Evolutionary conservation across 2,113 vertebrate genomes (phyloP).

Genomic region (Nettapus auritus): DNA sequence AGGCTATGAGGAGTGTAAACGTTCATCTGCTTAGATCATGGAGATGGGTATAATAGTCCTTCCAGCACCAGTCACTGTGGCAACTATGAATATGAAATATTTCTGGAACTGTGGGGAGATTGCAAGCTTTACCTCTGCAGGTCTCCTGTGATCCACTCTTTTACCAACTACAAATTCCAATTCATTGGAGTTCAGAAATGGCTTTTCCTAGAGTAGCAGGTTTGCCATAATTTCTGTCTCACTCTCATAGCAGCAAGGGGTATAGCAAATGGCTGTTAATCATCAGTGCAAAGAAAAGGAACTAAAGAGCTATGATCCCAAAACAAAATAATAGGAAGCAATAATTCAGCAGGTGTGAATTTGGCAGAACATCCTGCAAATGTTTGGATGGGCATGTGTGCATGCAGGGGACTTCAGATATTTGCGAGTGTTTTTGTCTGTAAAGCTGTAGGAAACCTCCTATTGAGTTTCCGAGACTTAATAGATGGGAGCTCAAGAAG

Average conservation of each 20-base stretch:
- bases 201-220: neutral
- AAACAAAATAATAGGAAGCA: neutral
- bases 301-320: neutral
- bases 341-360: neutral
- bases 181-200: neutral
- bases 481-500: conserved; percentile 2
- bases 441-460: neutral
- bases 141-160: neutral
- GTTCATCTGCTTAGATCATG: neutral
- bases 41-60: neutral
- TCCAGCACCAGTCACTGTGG: neutral
- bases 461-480: neutral
- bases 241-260: neutral
- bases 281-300: conserved; percentile 1
- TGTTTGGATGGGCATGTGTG: neutral
- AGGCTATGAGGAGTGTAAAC: neutral
- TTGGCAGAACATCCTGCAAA: neutral
- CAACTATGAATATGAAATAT: neutral
- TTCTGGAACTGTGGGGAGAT: neutral
- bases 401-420: neutral
- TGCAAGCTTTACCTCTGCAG: neutral
- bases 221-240: conserved; percentile 19
- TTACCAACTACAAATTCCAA: neutral
- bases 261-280: neutral
- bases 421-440: neutral